These are phyloP conservation scores for Crossocerus cetratus DNA, from an alignment of 2,888 invertebrate species.

Conservation along the genomic window DNA sequence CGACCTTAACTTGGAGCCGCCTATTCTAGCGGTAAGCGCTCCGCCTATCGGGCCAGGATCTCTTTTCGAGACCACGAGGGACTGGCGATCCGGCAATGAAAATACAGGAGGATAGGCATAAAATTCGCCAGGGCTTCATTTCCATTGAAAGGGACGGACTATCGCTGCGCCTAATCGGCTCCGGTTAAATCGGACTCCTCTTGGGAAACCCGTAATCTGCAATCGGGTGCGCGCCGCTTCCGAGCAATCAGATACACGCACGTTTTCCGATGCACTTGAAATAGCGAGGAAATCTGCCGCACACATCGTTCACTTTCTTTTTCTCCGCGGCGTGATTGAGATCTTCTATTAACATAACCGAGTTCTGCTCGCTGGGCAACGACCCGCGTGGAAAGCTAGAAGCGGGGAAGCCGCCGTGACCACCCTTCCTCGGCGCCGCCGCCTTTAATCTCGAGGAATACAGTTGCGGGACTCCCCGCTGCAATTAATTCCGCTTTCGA, in stretches of 20 bases:
- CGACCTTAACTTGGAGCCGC: conserved; percentile 93
- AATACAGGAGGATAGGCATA: too few species aligned
- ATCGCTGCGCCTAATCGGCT: conserved; percentile 15
- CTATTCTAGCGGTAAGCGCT: conserved; percentile 88
- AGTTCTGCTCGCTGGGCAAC: conserved; percentile 48
- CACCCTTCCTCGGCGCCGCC: too few species aligned
- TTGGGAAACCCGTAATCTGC: background rate
- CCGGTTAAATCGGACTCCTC: conserved; percentile 6
- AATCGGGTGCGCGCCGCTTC: background rate
- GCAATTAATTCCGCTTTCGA: too few species aligned
- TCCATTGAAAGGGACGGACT: background rate
- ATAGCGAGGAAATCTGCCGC: background rate
- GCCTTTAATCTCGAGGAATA: too few species aligned
- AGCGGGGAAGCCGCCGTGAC: background rate
- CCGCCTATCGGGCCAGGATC: conserved; percentile 5
- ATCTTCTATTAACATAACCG: conserved; percentile 45
- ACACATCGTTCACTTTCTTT: conserved; percentile 34
- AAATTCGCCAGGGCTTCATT: background rate
- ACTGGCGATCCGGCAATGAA: too few species aligned
- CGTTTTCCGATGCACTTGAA: background rate
- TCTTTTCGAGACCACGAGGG: background rate
- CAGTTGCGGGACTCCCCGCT: too few species aligned
- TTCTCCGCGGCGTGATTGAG: conserved; percentile 25
- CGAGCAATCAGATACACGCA: background rate
- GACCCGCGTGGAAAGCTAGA: conserved; percentile 44